Percentiles rank a stretch among this genome's conserved stretches.
Conservation (phyloP, 2,113 vertebrate species). For the Andinoacara biseriatus region DNA sequence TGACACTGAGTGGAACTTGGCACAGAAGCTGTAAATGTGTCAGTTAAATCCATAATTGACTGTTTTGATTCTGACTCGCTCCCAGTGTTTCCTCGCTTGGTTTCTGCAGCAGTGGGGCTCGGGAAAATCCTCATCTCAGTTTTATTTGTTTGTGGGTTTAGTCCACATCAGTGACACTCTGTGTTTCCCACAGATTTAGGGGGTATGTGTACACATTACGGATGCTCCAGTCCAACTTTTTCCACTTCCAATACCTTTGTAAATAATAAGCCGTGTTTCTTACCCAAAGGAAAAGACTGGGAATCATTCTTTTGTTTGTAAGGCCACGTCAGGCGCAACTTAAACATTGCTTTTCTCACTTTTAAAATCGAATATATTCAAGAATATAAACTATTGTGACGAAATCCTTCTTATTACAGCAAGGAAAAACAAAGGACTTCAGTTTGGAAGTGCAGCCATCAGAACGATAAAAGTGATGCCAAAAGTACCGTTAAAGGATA, state of each 20-base stretch:
- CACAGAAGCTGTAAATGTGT: background rate
- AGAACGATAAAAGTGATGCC: background rate
- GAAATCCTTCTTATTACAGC: background rate
- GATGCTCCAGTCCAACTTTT: background rate
- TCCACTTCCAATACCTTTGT: background rate
- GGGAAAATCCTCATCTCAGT: background rate
- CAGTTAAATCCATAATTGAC: no score
- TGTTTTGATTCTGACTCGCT: background rate
- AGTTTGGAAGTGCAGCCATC: background rate
- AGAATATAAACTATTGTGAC: background rate
- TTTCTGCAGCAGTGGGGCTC: conserved; percentile 5
- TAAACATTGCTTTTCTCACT: rapidly evolving
- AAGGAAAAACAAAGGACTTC: background rate
- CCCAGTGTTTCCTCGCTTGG: background rate
- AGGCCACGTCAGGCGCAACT: background rate
- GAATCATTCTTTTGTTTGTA: background rate
- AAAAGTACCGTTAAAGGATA: background rate
- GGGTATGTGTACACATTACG: background rate
- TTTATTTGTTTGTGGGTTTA: background rate
- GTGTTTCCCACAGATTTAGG: background rate
- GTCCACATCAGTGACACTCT: background rate
- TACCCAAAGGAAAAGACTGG: background rate
- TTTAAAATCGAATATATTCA: background rate
- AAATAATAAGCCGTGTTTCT: background rate
- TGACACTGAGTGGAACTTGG: conserved; percentile 15